Evolutionary conservation across 2,797 vertebrate genomes (phyloP), one percentile per base, ranked within the genome.

Genomic region (Tapera naevia): DNA sequence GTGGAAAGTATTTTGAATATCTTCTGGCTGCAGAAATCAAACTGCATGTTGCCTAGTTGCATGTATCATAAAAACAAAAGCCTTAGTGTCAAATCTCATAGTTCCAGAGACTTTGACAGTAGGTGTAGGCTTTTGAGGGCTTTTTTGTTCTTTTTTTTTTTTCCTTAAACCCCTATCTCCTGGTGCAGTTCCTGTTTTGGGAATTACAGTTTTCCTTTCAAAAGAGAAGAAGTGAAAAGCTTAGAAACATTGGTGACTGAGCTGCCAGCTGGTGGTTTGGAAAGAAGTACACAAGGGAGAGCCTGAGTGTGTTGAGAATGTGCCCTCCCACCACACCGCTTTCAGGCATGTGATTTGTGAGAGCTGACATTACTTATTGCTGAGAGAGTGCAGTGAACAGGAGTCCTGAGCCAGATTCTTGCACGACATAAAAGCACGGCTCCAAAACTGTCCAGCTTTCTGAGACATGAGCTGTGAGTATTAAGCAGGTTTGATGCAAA

Each of bases 1-100:
- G 96, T 97, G 97, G 93, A 97, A 95, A 94, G 92, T 96, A 97
- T 95, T 97, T 97, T 96, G 88, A 90, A 7, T 97, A 80, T 88
- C 90, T 95, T 2, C 73, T 95, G 91, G 72, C 91, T 54, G 71
- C 96, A 91, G 92, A 91, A 86, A 39, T 85, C 62, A 70, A 86
- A 30, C 84, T 91, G 84, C 88, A 91, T 69, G 69, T 88, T 89
- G 66, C 91, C 74, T 82, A 60, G 22, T 65, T 93, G 92, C 91
- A 90, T 69, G 83, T 25, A 13, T 67, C 16, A 0, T 43, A 74
- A 72, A 70, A 88, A 62, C 62, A 80, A 89, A 90, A 91, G 64
- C 70, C 54, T 76, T 85, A 45, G 90, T 96, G 95, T 91, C 93
- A 94, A 88, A 94, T 94, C 82, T 96, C 83, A 4, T 53, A 0